Percentiles rank a stretch among this genome's conserved stretches.
phyloP scores from a whole-genome alignment of 2,113 vertebrate species.

The Todiramphus chloris region DNA sequence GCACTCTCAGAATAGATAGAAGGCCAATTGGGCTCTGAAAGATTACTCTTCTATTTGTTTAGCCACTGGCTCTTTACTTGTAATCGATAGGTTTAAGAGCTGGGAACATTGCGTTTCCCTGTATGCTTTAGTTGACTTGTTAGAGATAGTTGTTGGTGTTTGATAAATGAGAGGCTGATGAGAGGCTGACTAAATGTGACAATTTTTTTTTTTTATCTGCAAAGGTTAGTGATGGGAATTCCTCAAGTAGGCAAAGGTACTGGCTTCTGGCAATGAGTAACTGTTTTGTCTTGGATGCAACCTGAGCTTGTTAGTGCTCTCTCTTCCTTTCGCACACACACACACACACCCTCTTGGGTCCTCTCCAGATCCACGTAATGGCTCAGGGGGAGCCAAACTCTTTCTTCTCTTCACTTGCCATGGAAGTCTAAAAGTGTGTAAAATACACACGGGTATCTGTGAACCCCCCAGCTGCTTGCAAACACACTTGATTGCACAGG shows the following conservation, averaged over 20 bases:
- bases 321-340: not conserved
- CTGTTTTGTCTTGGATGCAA: conserved; percentile 56
- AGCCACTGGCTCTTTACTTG: conserved; percentile 21
- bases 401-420: not conserved
- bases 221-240: conserved; percentile 47
- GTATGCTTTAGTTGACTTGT: conserved; percentile 44
- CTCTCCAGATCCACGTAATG: not conserved
- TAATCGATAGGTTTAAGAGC: conserved; percentile 27
- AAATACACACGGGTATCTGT: not conserved
- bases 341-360: conserved; percentile 5
- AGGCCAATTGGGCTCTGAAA: conserved; percentile 29
- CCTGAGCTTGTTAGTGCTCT: conserved; percentile 13
- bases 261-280: conserved; percentile 67
- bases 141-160: conserved; percentile 54
- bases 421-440: not conserved
- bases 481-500: not conserved
- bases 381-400: not conserved
- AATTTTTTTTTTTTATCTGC: not conserved
- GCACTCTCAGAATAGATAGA: not conserved
- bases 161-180: conserved; percentile 58
- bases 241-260: conserved; percentile 30
- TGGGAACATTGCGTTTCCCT: conserved; percentile 28
- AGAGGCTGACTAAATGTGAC: not conserved
- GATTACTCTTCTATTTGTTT: conserved; percentile 48
- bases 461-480: not conserved